Conservation (phyloP, 2,113 vertebrate genomes). For the Hippocampus barbouri region DNA sequence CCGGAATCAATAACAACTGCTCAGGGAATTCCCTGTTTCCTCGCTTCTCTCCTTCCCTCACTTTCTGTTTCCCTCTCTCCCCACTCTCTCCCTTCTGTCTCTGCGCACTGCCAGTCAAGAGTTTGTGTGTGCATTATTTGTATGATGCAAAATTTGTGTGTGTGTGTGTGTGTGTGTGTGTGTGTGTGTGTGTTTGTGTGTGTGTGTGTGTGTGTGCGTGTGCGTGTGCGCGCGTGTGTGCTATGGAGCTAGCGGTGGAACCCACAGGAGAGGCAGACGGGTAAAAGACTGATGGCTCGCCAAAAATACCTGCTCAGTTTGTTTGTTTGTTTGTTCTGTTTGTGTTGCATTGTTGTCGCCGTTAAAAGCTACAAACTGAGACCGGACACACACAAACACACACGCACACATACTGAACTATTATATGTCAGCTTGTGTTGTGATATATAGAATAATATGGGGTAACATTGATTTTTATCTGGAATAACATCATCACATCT, state of each 20-base stretch:
- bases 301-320: conserved; percentile 57
- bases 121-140: background rate
- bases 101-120: conserved; percentile 69
- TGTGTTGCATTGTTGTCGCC: conserved; percentile 53
- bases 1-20: conserved; percentile 98
- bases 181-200: conserved; percentile 3
- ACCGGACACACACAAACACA: conserved; percentile 25
- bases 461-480: conserved; percentile 40
- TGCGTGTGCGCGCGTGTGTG: background rate
- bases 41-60: conserved; percentile 52
- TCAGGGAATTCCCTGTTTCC: conserved; percentile 85
- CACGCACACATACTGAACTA: background rate
- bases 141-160: conserved; percentile 8
- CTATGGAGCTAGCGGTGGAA: conserved; percentile 48
- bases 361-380: conserved; percentile 53
- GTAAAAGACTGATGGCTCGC: conserved; percentile 56
- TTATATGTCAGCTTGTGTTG: conserved; percentile 9
- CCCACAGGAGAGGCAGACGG: conserved; percentile 53
- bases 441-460: conserved; percentile 17
- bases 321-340: conserved; percentile 35
- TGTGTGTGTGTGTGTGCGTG: background rate
- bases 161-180: conserved; percentile 11
- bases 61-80: conserved; percentile 59
- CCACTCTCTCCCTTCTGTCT: conserved; percentile 44
- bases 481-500: conserved; percentile 29